Evolutionary conservation across 2,113 vertebrate species (phyloP).

Genomic region (Chaetorhynchus papuensis): DNA sequence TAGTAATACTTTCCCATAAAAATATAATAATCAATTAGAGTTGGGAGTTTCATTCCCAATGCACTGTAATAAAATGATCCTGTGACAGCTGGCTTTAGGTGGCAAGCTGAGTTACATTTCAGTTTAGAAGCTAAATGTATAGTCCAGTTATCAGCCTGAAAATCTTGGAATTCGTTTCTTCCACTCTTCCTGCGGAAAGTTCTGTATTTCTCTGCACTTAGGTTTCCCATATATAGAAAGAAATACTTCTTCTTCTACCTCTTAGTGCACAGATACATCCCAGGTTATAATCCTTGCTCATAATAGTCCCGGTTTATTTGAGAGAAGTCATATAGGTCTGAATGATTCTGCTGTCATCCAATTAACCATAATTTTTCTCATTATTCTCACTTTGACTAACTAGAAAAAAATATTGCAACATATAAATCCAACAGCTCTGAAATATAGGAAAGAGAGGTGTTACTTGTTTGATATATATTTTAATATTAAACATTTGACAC

Average conservation of each 20-base stretch:
- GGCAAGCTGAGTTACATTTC: neutral
- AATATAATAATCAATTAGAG: neutral
- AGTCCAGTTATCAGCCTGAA: neutral
- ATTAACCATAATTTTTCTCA: neutral
- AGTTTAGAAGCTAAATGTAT: neutral
- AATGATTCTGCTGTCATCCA: neutral
- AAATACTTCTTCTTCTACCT: neutral
- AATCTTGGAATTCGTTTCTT: neutral
- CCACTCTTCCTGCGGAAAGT: neutral
- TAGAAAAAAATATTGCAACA: neutral
- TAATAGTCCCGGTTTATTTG: neutral
- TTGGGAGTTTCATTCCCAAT: neutral
- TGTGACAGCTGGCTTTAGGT: neutral
- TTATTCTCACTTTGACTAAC: neutral
- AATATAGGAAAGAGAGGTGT: neutral
- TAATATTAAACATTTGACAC: neutral
- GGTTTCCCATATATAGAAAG: neutral
- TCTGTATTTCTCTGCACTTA: neutral
- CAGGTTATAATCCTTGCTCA: neutral
- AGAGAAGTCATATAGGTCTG: neutral
- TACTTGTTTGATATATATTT: neutral
- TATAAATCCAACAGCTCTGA: neutral
- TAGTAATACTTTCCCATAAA: neutral
- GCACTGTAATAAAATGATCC: neutral
- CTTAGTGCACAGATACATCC: neutral